phyloP scores from a whole-genome alignment of 2,888 invertebrate species.

The Sericinus montela region DNA sequence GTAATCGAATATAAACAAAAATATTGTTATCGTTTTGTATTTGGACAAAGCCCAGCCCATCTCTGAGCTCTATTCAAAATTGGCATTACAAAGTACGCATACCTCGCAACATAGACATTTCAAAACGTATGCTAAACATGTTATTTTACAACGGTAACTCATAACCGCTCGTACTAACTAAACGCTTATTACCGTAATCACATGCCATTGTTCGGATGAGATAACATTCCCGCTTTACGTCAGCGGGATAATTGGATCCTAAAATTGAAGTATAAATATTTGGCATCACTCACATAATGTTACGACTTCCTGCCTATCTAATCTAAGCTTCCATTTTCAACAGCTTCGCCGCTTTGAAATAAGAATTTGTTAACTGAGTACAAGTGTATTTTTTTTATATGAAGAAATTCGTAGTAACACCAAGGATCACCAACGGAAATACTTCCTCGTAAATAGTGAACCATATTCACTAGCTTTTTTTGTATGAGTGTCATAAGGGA shows the following conservation, averaged over 20 bases:
- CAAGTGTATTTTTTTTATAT: too few relatives aligned
- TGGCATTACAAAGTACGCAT: too few relatives aligned
- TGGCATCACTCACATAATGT: conserved; percentile 16
- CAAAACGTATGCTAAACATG: conserved; percentile 3
- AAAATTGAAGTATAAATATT: conserved; percentile 20
- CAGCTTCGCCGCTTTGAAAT: too few relatives aligned
- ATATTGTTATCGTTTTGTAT: too few relatives aligned
- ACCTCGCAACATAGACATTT: neutral
- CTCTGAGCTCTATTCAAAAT: too few relatives aligned
- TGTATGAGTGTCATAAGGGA: too few relatives aligned
- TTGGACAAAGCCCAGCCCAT: too few relatives aligned
- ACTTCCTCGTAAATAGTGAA: too few relatives aligned
- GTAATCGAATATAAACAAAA: too few relatives aligned
- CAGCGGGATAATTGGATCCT: conserved; percentile 17
- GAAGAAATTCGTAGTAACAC: too few relatives aligned
- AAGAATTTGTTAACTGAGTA: neutral
- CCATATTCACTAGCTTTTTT: too few relatives aligned
- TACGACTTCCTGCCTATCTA: neutral
- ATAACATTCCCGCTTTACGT: conserved; percentile 16
- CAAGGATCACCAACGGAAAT: too few relatives aligned
- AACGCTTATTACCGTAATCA: conserved; percentile 16
- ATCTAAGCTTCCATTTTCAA: neutral
- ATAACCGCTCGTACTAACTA: conserved; percentile 12
- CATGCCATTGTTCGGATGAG: conserved; percentile 16
- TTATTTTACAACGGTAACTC: conserved; percentile 9